These are phyloP conservation scores for Barypeithes pellucidus DNA, from an alignment of 2,888 invertebrate genomes.

Conservation along the genomic window DNA sequence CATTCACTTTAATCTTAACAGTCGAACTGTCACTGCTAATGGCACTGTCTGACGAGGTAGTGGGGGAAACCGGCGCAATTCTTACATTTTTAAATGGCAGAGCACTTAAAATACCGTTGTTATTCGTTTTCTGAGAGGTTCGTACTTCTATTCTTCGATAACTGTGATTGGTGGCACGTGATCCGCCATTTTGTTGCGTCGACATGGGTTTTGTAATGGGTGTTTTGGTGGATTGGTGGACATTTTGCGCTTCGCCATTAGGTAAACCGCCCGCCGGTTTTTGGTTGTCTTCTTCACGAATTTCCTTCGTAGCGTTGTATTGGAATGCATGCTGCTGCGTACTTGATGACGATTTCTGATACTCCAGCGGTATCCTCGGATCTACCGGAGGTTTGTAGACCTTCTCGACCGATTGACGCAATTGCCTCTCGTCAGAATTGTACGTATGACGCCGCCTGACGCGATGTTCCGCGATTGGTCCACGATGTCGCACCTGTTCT, in stretches of 20 bases:
- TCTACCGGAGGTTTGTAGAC: slow-evolving; percentile 68
- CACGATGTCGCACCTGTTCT: slow-evolving; percentile 63
- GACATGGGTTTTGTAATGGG: background rate
- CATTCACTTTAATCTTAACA: slow-evolving; percentile 34
- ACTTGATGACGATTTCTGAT: slow-evolving; percentile 59
- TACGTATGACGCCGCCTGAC: slow-evolving; percentile 48
- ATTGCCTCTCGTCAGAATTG: background rate
- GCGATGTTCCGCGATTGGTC: slow-evolving; percentile 63
- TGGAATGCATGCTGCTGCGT: slow-evolving; percentile 1
- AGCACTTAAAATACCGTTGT: slow-evolving; percentile 36
- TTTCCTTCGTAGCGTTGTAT: background rate
- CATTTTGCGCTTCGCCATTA: background rate
- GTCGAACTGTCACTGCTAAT: slow-evolving; percentile 49
- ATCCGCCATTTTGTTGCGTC: background rate
- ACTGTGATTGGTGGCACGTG: background rate
- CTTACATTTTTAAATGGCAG: slow-evolving; percentile 49
- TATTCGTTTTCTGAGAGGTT: background rate
- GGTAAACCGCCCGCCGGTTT: too few relatives aligned
- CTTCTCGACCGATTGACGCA: slow-evolving; percentile 49
- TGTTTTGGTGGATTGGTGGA: background rate
- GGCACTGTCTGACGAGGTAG: slow-evolving; percentile 50
- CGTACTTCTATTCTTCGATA: slow-evolving; percentile 11
- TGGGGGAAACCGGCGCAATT: slow-evolving; percentile 26
- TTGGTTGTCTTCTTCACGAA: too few relatives aligned
- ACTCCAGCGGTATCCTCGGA: slow-evolving; percentile 68